Conservation (phyloP, 30 jellyfish, hydroid and myxozoan species). For the Nemopilema nomurai region DNA sequence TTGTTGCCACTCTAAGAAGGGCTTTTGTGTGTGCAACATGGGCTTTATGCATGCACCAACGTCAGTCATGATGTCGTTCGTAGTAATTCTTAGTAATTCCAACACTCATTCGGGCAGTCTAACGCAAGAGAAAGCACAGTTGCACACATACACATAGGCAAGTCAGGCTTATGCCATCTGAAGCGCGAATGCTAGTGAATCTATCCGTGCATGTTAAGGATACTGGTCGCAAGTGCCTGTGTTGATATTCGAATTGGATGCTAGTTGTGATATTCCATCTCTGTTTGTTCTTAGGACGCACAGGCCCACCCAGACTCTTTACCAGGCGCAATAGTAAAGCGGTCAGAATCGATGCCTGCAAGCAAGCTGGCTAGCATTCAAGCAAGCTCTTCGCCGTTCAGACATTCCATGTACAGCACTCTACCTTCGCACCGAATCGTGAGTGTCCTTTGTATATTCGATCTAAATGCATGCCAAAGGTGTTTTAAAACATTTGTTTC, state of each 20-base stretch:
- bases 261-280: neutral
- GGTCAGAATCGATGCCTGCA: conserved; percentile 60
- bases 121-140: no score
- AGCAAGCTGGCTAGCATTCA: conserved; percentile 9
- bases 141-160: no score
- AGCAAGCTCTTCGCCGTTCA: conserved; percentile 35
- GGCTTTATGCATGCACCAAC: no score
- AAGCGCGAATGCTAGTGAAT: no score
- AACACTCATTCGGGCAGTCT: no score
- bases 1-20: no score
- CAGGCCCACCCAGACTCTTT: neutral
- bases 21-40: no score
- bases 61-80: no score
- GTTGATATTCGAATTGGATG: neutral
- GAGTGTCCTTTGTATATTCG: neutral
- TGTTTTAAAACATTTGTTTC: neutral
- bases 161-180: no score
- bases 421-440: conserved; percentile 64
- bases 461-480: neutral
- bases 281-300: conserved; percentile 19
- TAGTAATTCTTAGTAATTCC: no score
- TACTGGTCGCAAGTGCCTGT: no score
- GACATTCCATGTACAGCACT: conserved; percentile 75
- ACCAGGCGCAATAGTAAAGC: conserved; percentile 24
- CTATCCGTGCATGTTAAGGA: no score